Conservation (phyloP, 1,140 invertebrate species). For the Chlorops oryzae region DNA sequence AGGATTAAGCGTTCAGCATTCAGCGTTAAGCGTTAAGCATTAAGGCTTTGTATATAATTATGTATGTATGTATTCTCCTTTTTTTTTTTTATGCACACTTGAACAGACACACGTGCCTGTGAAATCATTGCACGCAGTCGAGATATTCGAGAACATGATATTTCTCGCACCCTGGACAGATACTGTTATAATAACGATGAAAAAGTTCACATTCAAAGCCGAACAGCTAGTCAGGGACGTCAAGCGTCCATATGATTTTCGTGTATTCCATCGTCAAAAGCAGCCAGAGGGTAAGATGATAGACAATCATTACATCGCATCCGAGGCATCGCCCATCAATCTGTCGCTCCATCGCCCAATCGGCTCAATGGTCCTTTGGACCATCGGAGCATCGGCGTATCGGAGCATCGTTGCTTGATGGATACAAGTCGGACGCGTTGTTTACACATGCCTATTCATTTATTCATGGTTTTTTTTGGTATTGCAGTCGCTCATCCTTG, state of each 20-base stretch:
- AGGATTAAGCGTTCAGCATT: not conserved
- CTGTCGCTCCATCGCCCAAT: too few relatives aligned
- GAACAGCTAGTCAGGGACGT: slow-evolving; percentile 29
- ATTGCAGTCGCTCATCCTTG: slow-evolving; percentile 64
- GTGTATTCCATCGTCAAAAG: slow-evolving; percentile 66
- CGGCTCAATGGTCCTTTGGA: too few relatives aligned
- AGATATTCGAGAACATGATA: slow-evolving; percentile 63
- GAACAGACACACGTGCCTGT: slow-evolving; percentile 58
- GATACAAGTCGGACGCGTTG: too few relatives aligned
- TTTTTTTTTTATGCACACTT: slow-evolving; percentile 34
- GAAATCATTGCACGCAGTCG: slow-evolving; percentile 57
- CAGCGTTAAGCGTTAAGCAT: too few relatives aligned
- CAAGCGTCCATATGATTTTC: slow-evolving; percentile 55
- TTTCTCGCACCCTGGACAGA: slow-evolving; percentile 64
- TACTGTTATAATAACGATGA: slow-evolving; percentile 55
- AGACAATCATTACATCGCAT: not conserved
- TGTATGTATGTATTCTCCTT: slow-evolving; percentile 3
- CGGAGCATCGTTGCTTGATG: not conserved
- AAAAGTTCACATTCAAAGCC: slow-evolving; percentile 52
- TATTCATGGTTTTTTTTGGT: slow-evolving; percentile 13
- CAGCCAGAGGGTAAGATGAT: slow-evolving; percentile 59
- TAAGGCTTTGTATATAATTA: too few relatives aligned
- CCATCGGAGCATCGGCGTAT: not conserved
- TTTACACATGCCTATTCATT: too few relatives aligned
- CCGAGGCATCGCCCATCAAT: too few relatives aligned